Base-by-base conservation (phyloP, 1,140 invertebrate genomes). In the Coelopa frigida region DNA sequence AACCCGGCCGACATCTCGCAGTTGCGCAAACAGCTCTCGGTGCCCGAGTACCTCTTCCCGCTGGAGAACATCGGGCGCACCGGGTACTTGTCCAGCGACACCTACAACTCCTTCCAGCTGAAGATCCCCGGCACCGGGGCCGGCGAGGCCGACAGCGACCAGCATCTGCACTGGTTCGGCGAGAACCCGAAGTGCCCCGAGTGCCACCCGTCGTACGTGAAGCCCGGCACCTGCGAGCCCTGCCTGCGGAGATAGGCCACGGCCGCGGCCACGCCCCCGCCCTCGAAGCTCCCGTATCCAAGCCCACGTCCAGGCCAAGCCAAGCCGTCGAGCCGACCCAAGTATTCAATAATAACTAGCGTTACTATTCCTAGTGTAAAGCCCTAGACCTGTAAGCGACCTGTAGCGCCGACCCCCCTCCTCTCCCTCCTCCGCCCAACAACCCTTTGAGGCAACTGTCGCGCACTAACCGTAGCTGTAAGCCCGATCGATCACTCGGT, bases 141-240 rank as follows among this genome's bases (percentile, higher is more conserved):
- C 23, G 39, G 57, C 4, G 38, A 46, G 6, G n/a, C n/a, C n/a
- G n/a, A n/a, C n/a, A 40, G 39, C n/a, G 48, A 43, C 12, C 41
- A 46, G 10, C 51, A 43, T 18, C 43, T 53, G 37, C 64, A 71
- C 35, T 77, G 74, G 56, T 78, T 74, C 49, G 76, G 76, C 4
- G 77, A 78, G 56, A 78, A 78, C 57, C 69, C 75, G 5, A 60
- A 72, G 33, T 78, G 77, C 47, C 77, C 77, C 1, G 74, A 78
- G 49, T 78, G 77, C 54, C 77, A 78, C 62, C 77, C 77, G 12
- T 75, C 74, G 12, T 78, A 77, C 50, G 57, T 78, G 20, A 61
- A 70, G 20, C 76, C 76, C 4, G 77, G 76, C 22, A 73, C 72
- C 24, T 78, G 77, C 51, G 74, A 78, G 53, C 77, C 77, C 4